Evolutionary conservation across 2,888 invertebrate genomes (phyloP).

Genomic region (Phaonia tiefii): DNA sequence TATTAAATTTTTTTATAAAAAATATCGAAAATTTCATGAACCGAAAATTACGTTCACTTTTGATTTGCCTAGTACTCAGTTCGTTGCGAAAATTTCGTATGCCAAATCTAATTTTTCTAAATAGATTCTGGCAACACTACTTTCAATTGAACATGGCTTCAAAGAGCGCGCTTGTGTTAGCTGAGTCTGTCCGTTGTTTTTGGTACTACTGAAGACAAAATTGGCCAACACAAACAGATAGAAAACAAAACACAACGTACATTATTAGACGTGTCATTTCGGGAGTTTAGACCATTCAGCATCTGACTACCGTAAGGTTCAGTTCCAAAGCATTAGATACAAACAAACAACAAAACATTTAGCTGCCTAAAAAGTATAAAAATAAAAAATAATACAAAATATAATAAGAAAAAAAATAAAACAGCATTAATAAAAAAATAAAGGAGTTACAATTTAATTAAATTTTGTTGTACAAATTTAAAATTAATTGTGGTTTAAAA

Average conservation of each 20-base stretch:
- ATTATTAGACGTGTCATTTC: constrained; percentile 61
- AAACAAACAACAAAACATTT: constrained; percentile 2
- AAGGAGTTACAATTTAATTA: not conserved
- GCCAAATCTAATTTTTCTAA: no score
- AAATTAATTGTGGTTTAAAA: not conserved
- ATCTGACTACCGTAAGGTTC: constrained; percentile 55
- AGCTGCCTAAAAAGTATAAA: constrained; percentile 9
- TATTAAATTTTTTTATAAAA: no score
- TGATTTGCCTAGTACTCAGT: no score
- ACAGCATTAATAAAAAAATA: constrained; percentile 2
- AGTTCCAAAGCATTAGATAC: constrained; percentile 31
- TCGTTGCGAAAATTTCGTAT: no score
- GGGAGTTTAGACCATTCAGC: constrained; percentile 59
- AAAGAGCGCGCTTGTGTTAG: not conserved
- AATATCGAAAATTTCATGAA: no score
- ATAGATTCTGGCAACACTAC: no score
- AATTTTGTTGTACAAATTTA: no score
- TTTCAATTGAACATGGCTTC: no score
- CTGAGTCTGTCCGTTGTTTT: constrained; percentile 15
- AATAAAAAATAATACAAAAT: no score
- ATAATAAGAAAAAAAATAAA: constrained; percentile 27
- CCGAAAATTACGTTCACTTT: no score
- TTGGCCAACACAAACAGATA: constrained; percentile 33
- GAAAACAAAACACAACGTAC: constrained; percentile 36
- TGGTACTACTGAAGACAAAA: no score